A percentile compares a stretch with the other conserved stretches of the same genome.
These are phyloP conservation scores for Numida meleagris DNA, from an alignment of 2,113 vertebrate genomes.

Conservation along the genomic window DNA sequence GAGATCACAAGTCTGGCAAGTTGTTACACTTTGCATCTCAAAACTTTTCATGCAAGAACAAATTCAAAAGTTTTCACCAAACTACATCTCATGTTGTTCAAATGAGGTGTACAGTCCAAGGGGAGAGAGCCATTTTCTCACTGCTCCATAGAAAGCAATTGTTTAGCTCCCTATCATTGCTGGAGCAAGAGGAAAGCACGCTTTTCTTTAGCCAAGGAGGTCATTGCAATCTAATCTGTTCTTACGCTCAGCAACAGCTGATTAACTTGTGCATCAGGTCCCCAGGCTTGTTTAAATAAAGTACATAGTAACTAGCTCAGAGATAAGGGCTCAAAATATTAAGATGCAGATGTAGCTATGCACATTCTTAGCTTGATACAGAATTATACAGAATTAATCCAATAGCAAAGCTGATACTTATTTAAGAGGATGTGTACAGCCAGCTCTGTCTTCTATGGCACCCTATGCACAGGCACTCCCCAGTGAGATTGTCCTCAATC, in stretches of 20 bases:
- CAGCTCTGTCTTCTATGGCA: background rate
- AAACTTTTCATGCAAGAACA: background rate
- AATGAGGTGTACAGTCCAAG: background rate
- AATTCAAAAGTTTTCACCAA: background rate
- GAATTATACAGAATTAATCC: background rate
- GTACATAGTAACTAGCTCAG: background rate
- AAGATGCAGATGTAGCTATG: background rate
- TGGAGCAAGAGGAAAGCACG: background rate
- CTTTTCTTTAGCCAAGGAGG: background rate
- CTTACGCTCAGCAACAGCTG: background rate
- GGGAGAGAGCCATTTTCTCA: background rate
- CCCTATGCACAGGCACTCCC: background rate
- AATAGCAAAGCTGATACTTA: background rate
- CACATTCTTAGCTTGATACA: background rate
- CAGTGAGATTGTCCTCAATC: background rate
- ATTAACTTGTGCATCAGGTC: background rate
- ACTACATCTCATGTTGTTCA: background rate
- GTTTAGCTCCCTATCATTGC: background rate
- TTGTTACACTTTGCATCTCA: background rate
- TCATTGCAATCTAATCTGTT: background rate
- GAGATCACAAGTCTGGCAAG: background rate
- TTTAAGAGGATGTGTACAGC: background rate
- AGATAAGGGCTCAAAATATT: background rate
- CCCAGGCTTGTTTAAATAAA: constrained; percentile 1
- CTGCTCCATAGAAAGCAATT: background rate